Conservation (phyloP, 1,140 invertebrate species). For the Onthophagus taurus region DNA sequence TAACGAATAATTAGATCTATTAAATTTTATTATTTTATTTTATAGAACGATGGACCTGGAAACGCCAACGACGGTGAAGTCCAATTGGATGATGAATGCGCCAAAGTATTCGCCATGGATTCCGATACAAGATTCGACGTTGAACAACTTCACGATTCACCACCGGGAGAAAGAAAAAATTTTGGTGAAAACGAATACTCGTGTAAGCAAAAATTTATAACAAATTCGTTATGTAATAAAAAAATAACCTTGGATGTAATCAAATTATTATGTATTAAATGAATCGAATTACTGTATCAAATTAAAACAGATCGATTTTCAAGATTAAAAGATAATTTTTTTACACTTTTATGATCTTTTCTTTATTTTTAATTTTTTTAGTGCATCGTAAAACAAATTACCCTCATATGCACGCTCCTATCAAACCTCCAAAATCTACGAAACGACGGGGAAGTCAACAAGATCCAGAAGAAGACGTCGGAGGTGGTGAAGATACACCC, state of each 20-base stretch:
- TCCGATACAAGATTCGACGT: slow-evolving; percentile 50
- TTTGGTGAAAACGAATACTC: slow-evolving; percentile 44
- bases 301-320: not conserved
- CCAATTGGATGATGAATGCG: slow-evolving; percentile 67
- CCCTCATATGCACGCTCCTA: slow-evolving; percentile 53
- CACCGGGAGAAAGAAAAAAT: slow-evolving; percentile 37
- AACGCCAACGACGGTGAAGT: slow-evolving; percentile 39
- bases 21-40: slow-evolving; percentile 9
- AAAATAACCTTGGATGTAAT: not conserved
- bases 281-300: not conserved
- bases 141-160: slow-evolving; percentile 41
- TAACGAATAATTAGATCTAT: not conserved
- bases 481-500: slow-evolving; percentile 18
- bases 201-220: slow-evolving; percentile 36
- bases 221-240: not conserved
- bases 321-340: no score
- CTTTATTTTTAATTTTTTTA: slow-evolving; percentile 39
- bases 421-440: slow-evolving; percentile 42
- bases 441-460: slow-evolving; percentile 25
- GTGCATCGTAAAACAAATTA: slow-evolving; percentile 57
- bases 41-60: slow-evolving; percentile 30
- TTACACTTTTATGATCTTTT: slow-evolving; percentile 3
- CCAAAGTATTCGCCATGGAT: slow-evolving; percentile 59
- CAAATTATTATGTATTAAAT: no score
- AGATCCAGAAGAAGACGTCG: slow-evolving; percentile 14